Percentiles rank a stretch among this genome's conserved stretches.
These are phyloP conservation scores for Nothoprocta pentlandii DNA, from an alignment of 2,113 vertebrate species.

Conservation along the genomic window DNA sequence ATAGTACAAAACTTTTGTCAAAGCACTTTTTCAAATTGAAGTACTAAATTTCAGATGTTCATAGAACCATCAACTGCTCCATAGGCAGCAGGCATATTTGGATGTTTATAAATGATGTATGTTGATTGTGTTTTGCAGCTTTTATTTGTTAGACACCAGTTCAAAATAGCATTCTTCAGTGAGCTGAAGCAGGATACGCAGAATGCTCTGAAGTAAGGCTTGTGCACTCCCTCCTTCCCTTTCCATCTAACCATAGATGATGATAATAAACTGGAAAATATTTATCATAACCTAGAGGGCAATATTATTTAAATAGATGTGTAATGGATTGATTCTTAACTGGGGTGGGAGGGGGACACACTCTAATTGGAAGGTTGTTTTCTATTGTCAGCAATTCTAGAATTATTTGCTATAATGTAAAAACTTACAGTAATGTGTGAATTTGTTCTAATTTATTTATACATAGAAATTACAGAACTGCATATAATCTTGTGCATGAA, in stretches of 20 bases:
- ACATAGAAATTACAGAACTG: slow-evolving; percentile 92
- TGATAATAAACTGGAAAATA: background rate
- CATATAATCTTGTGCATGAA: slow-evolving; percentile 95
- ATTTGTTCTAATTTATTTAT: slow-evolving; percentile 17
- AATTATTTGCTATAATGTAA: background rate
- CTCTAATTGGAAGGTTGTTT: background rate
- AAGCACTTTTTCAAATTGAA: background rate
- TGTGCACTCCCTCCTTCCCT: background rate
- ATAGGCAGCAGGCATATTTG: background rate
- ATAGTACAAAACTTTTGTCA: background rate
- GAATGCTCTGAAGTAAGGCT: slow-evolving; percentile 96
- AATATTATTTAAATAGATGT: background rate
- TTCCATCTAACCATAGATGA: background rate
- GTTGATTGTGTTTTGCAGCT: slow-evolving; percentile 82
- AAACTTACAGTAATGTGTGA: background rate
- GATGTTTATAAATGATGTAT: background rate
- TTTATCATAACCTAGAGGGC: background rate
- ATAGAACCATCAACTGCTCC: background rate
- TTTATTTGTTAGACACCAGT: slow-evolving; percentile 98
- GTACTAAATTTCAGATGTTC: background rate
- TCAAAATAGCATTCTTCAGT: slow-evolving; percentile 98
- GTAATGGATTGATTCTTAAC: background rate
- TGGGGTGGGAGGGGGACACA: background rate
- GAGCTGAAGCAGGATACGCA: slow-evolving; percentile 98
- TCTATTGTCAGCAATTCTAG: background rate